These are phyloP conservation scores for Hydractinia echinata DNA, from an alignment of 30 jellyfish, hydroid and myxozoan genomes.

Conservation along the genomic window DNA sequence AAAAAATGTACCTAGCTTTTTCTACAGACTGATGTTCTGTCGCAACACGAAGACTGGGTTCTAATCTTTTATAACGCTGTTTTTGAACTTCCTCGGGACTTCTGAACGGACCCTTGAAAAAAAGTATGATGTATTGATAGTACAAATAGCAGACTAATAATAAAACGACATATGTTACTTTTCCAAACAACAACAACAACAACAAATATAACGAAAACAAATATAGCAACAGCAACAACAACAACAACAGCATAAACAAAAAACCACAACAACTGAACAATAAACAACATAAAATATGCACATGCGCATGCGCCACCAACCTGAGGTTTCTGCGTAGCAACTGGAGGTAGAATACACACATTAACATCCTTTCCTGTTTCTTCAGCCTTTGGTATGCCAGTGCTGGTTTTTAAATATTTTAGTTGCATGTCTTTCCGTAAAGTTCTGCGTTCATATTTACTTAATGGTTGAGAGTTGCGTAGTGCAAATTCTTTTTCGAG, in stretches of 20 bases:
- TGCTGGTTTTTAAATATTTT: constrained; percentile 38
- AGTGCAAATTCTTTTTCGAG: constrained; percentile 50
- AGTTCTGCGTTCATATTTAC: constrained; percentile 47
- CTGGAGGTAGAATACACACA: constrained; percentile 4
- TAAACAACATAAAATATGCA: neutral
- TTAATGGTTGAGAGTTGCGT: constrained; percentile 58
- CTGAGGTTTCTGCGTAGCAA: constrained; percentile 18
- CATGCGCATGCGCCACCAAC: neutral
- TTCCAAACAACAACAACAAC: neutral
- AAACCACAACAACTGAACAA: neutral
- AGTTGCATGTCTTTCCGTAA: constrained; percentile 38
- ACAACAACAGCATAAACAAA: neutral
- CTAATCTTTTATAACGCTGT: constrained; percentile 71
- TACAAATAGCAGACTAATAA: neutral
- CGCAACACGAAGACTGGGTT: constrained; percentile 88
- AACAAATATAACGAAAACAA: no score
- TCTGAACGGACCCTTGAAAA: constrained; percentile 89
- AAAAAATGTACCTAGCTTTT: constrained; percentile 56
- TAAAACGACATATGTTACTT: neutral
- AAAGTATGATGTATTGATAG: neutral
- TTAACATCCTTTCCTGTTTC: neutral
- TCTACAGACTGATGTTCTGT: constrained; percentile 80
- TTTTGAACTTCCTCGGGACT: constrained; percentile 61
- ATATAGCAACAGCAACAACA: neutral
- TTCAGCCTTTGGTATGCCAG: constrained; percentile 40